Conservation (phyloP, 2,113 vertebrate genomes). For the Lasiurus cinereus region DNA sequence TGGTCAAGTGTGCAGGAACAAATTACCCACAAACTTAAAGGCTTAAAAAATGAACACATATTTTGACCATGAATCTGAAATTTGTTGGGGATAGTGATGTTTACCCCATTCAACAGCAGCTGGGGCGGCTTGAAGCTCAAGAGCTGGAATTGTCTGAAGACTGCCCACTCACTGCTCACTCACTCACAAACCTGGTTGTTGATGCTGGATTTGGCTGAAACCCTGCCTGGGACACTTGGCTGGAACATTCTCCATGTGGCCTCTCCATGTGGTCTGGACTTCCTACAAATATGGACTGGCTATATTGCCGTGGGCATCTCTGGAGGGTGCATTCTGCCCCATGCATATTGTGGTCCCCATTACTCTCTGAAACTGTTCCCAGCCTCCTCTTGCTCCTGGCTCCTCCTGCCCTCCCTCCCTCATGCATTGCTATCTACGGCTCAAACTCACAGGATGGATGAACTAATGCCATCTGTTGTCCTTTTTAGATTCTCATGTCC, state of each 20-base stretch:
- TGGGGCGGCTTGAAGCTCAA: not conserved
- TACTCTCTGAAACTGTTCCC: rapidly evolving
- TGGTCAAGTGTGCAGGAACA: too few species aligned
- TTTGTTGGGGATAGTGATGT: not conserved
- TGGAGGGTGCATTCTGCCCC: not conserved
- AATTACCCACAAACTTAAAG: not conserved
- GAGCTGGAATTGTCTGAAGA: not conserved
- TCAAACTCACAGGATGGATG: not conserved
- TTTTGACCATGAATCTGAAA: not conserved
- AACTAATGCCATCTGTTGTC: not conserved
- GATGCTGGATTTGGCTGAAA: not conserved
- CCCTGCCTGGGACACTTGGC: not conserved
- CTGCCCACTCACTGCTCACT: too few species aligned
- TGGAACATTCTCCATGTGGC: not conserved
- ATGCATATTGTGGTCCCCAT: rapidly evolving
- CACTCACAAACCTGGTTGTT: not conserved
- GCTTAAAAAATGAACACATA: not conserved
- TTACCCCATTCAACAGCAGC: not conserved
- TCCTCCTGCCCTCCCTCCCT: too few species aligned
- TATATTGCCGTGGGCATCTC: rapidly evolving
- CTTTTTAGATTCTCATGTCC: not conserved
- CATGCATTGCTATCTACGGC: rapidly evolving
- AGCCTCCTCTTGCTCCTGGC: rapidly evolving
- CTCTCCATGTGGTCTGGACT: not conserved
- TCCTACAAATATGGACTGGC: not conserved